These are phyloP conservation scores for Hypena proboscidalis DNA, from an alignment of 2,888 invertebrate species.

Conservation along the genomic window DNA sequence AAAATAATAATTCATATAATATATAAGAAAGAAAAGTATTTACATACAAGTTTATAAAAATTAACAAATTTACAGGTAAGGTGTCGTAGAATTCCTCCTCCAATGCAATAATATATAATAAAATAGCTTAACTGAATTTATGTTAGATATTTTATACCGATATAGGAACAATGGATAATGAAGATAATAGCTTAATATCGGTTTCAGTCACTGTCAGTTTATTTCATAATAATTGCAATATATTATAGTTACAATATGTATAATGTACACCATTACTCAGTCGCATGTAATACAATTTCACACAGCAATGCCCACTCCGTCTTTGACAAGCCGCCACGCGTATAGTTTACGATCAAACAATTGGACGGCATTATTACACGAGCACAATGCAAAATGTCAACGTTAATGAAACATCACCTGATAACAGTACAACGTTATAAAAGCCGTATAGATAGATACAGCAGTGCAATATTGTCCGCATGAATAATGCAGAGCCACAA, in stretches of 20 bases:
- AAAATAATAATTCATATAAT: no score
- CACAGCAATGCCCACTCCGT: slow-evolving; percentile 1
- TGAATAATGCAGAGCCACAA: slow-evolving; percentile 80
- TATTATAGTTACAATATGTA: not conserved
- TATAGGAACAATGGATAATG: no score
- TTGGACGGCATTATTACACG: slow-evolving; percentile 43
- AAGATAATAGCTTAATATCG: no score
- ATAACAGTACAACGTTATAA: slow-evolving; percentile 50
- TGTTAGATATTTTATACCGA: no score
- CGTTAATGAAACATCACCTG: slow-evolving; percentile 55
- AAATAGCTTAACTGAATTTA: no score
- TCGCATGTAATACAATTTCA: not conserved
- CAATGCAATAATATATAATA: no score
- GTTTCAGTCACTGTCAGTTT: no score
- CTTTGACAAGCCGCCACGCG: slow-evolving; percentile 10
- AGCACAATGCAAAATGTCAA: slow-evolving; percentile 49
- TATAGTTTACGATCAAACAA: slow-evolving; percentile 40
- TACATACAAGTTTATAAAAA: no score
- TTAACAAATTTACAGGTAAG: no score
- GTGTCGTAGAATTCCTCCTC: no score
- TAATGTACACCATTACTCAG: not conserved
- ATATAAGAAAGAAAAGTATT: no score
- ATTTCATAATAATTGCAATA: no score
- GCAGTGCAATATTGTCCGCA: slow-evolving; percentile 80
- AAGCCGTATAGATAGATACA: slow-evolving; percentile 59